Evolutionary conservation across 2,797 vertebrate genomes (phyloP).

Genomic region (Gambelia wislizenii): DNA sequence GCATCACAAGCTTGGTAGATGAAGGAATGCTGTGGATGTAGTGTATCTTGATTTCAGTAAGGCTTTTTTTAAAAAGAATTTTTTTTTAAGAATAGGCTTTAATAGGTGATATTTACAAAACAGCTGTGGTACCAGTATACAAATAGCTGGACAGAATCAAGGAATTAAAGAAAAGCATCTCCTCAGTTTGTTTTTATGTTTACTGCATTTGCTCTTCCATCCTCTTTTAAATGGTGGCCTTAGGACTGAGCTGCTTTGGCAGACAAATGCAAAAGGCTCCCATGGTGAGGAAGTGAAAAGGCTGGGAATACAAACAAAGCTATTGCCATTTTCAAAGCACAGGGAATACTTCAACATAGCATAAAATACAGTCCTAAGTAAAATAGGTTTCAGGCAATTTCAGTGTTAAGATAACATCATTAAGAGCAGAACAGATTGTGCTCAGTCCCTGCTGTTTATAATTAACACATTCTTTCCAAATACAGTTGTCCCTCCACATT

Average conservation of each 20-base stretch:
- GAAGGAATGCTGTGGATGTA: too few species aligned
- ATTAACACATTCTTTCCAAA: slow-evolving; percentile 87
- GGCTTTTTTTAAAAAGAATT: too few species aligned
- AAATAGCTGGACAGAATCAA: slow-evolving; percentile 52
- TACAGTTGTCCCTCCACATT: too few species aligned
- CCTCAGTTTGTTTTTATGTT: slow-evolving; percentile 69
- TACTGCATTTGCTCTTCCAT: slow-evolving; percentile 71
- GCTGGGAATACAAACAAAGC: slow-evolving; percentile 78
- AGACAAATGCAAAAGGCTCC: slow-evolving; percentile 77
- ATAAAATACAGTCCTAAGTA: slow-evolving; percentile 81
- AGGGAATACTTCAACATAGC: slow-evolving; percentile 81
- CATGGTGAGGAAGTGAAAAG: slow-evolving; percentile 82
- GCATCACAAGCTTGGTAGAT: too few species aligned
- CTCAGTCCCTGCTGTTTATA: slow-evolving; percentile 87
- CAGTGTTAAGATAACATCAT: slow-evolving; percentile 86
- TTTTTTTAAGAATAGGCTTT: slow-evolving; percentile 48
- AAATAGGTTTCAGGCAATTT: slow-evolving; percentile 85
- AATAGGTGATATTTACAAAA: slow-evolving; percentile 34
- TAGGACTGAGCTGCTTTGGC: slow-evolving; percentile 80
- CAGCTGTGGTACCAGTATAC: slow-evolving; percentile 51
- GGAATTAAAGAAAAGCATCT: slow-evolving; percentile 47
- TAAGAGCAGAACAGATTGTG: slow-evolving; percentile 87
- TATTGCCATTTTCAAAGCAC: slow-evolving; percentile 81
- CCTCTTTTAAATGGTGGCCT: slow-evolving; percentile 77
- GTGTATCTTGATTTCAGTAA: too few species aligned